Base-by-base conservation (phyloP, 2,888 invertebrate genomes). In the Volucella inflata region DNA sequence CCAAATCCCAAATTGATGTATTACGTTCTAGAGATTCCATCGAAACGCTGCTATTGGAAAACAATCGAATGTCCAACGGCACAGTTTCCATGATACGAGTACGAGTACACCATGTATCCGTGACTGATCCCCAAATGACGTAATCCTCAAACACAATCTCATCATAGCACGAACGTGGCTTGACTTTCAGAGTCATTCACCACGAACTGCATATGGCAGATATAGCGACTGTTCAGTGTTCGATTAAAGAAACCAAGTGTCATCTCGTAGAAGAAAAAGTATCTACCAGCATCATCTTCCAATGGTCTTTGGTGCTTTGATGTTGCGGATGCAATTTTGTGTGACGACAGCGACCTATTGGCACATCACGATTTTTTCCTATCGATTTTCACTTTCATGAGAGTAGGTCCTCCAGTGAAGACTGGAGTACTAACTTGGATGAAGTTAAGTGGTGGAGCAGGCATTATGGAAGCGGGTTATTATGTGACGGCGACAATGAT, bases 351-450 rank as follows among this genome's bases (percentile, higher is more conserved):
- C 38, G 48, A 53, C 55, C 55, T 55, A 62, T 62, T 77, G 77
- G 70, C 70, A 77, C 62, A 70, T 77, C 77, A 77, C 70, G 77
- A 77, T 17, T 77, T 44, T 68, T 70, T 36, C 21, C 40, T 42
- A 77, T 77, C 53, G 77, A 62, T 77, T 70, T 70, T 70, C 62
- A 62, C 70, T 77, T 62, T 70, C 70, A 70, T 77, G 68, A 48
- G n/a, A 51, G 30, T 50, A n/a, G 16, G 17, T 4, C 30, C 16
- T 50, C 50, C 50, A 11, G 9, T 44, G 12, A 2, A 44, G 12
- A 12, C 3, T 44, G 44, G 8, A 44, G 44, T n/a, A 42, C 10
- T 42, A 42, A 42, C 42, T 42, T n/a, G 44, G 12, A 10, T 42
- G 8, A 12, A 44, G 30, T 12, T 12, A 8, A 44, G n/a, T 44